Conservation (phyloP, 2,888 invertebrate species). For the Drosophila subquinaria region DNA sequence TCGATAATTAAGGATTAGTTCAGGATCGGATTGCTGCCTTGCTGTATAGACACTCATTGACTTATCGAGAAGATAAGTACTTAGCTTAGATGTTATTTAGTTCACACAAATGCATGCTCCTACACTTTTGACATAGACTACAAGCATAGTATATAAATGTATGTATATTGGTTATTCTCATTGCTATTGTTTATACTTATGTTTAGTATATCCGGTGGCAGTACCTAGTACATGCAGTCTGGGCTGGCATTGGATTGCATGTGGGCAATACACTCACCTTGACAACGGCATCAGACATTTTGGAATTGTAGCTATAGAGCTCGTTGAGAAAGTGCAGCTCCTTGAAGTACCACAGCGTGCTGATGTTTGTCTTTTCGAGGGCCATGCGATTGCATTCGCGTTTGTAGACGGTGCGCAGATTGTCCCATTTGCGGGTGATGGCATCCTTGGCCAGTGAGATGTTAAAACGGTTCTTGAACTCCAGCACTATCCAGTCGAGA, state of each 20-base stretch:
- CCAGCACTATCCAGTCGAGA: slow-evolving; percentile 80
- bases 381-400: slow-evolving; percentile 84
- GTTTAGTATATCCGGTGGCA: slow-evolving; percentile 17
- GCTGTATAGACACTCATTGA: neutral
- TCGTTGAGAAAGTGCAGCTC: slow-evolving; percentile 82
- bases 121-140: neutral
- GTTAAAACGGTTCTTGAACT: slow-evolving; percentile 82
- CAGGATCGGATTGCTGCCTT: neutral
- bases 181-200: neutral
- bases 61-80: neutral
- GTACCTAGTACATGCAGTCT: slow-evolving; percentile 9
- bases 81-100: neutral
- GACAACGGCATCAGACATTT: slow-evolving; percentile 79
- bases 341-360: slow-evolving; percentile 83
- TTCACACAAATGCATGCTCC: neutral
- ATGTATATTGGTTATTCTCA: neutral
- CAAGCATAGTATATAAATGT: too few relatives aligned
- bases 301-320: slow-evolving; percentile 80
- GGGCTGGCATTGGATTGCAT: slow-evolving; percentile 14
- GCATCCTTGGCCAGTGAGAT: slow-evolving; percentile 81
- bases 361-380: slow-evolving; percentile 81
- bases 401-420: slow-evolving; percentile 82
- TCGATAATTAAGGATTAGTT: too few relatives aligned
- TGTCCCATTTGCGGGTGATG: slow-evolving; percentile 83
- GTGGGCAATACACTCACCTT: slow-evolving; percentile 60